Evolutionary conservation across 2,888 invertebrate genomes (phyloP).

Genomic region (Thymelicus lineola): DNA sequence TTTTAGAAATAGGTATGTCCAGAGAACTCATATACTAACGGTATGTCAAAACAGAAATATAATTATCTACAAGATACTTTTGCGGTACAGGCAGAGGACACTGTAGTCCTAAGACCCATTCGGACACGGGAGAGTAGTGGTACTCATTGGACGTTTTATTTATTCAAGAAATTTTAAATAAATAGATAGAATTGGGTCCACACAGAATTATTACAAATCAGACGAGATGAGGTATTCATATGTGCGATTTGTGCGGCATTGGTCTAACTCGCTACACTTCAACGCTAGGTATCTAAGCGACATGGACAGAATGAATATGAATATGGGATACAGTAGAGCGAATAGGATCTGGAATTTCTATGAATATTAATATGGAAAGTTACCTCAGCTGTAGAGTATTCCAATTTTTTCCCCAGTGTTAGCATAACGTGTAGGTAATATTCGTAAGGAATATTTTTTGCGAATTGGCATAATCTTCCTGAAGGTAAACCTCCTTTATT

Average conservation of each 20-base stretch:
- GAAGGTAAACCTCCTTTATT: constrained; percentile 2
- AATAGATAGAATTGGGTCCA: neutral
- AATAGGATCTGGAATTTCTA: constrained; percentile 30
- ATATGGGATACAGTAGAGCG: constrained; percentile 24
- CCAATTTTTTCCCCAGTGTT: constrained; percentile 9
- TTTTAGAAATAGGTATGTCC: too few relatives aligned
- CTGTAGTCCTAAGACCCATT: too few relatives aligned
- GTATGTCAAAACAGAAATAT: too few relatives aligned
- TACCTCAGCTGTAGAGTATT: constrained; percentile 7
- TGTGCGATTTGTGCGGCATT: constrained; percentile 48
- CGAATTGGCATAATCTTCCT: constrained; percentile 8
- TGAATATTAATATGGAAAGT: constrained; percentile 30
- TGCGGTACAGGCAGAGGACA: too few relatives aligned
- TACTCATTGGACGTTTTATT: too few relatives aligned
- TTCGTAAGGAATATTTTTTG: constrained; percentile 7
- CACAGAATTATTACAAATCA: constrained; percentile 50
- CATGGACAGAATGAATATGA: constrained; percentile 31
- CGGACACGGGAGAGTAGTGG: too few relatives aligned
- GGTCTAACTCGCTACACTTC: constrained; percentile 46
- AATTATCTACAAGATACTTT: too few relatives aligned
- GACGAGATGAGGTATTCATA: constrained; percentile 55
- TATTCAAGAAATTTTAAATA: too few relatives aligned
- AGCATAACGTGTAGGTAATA: constrained; percentile 1
- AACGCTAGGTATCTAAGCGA: constrained; percentile 25
- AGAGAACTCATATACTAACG: too few relatives aligned